Evolutionary conservation across 1,140 invertebrate species (phyloP).

Genomic region (Pseudomyrmex gracilis): DNA sequence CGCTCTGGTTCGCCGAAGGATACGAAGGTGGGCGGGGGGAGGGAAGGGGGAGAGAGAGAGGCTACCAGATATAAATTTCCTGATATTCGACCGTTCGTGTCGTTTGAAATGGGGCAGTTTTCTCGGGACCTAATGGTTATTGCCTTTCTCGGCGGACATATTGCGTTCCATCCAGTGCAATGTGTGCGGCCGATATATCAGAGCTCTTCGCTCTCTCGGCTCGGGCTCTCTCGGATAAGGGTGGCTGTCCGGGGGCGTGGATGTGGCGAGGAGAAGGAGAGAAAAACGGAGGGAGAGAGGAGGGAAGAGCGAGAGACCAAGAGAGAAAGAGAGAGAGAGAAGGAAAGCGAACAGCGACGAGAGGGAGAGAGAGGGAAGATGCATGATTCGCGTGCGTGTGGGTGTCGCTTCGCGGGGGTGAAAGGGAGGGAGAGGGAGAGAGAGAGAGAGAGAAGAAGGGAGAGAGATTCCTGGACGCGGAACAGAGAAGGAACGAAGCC

Average conservation of each 20-base stretch:
- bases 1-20: slow-evolving; percentile 66
- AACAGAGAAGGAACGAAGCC: slow-evolving; percentile 23
- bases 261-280: slow-evolving; percentile 40
- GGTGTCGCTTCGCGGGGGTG: slow-evolving; percentile 29
- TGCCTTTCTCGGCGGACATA: slow-evolving; percentile 88
- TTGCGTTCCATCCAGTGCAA: slow-evolving; percentile 88
- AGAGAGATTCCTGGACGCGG: slow-evolving; percentile 32
- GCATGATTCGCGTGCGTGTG: background rate
- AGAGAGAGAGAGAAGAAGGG: slow-evolving; percentile 54
- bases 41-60: slow-evolving; percentile 41
- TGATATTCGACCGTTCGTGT: slow-evolving; percentile 87
- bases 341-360: slow-evolving; percentile 3
- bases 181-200: slow-evolving; percentile 87
- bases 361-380: slow-evolving; percentile 31
- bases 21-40: slow-evolving; percentile 56
- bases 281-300: slow-evolving; percentile 23
- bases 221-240: slow-evolving; percentile 70
- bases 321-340: slow-evolving; percentile 50
- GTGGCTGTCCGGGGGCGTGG: slow-evolving; percentile 74
- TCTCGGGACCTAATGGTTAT: slow-evolving; percentile 88
- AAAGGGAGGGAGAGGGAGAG: slow-evolving; percentile 50
- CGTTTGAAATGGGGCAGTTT: slow-evolving; percentile 88
- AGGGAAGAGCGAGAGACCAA: background rate
- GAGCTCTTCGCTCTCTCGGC: slow-evolving; percentile 75
- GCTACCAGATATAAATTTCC: slow-evolving; percentile 86